Evolutionary conservation across 2,113 vertebrate species (phyloP), one percentile per base, ranked within the genome.

Genomic region (Mohoua ochrocephala): DNA sequence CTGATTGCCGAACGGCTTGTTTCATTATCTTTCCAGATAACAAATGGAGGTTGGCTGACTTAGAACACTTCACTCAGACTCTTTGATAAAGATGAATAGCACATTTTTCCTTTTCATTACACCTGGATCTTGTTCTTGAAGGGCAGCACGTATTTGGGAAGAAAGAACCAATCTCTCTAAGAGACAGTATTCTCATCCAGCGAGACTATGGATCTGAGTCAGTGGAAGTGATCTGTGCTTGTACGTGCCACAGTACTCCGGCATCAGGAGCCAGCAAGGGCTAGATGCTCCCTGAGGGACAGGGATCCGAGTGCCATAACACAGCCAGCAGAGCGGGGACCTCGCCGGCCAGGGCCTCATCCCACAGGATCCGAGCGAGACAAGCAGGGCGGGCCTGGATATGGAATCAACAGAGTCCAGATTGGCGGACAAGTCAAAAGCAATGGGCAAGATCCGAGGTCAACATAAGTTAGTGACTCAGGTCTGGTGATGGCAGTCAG

Each of bases 1-100:
- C 50, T 31, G 53, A 73, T 45, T 71, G 71, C 63, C 0, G 0
- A 88, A 76, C 61, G 74, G 82, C 37, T 94, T 83, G 30, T 91
- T 95, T 77, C 75, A 88, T 93, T 95, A 47, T 50, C 69, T 92
- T 76, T 54, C 39, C 59, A 70, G 59, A 42, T 86, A 94, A 85
- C 63, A 85, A 81, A 94, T 37, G n/a, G 53, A 88, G 4, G 31
- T 44, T 90, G 76, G 28, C 50, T 91, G 71, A 49, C 49, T 68
- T 71, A 6, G 6, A 73, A 77, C 35, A 44, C 53, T 61, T 93
- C 18, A 19, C 18, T 85, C 45, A 73, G 61, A 37, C 47, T 37
- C 16, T 87, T 37, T 57, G 61, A 60, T 76, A 76, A 87, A 82
- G 89, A 77, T 13, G 37, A 24, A 28, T 49, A 57, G 49, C 44